Evolutionary conservation across 2,113 vertebrate genomes (phyloP), one percentile per base, ranked within the genome.

Genomic region (Elanus axillaris): DNA sequence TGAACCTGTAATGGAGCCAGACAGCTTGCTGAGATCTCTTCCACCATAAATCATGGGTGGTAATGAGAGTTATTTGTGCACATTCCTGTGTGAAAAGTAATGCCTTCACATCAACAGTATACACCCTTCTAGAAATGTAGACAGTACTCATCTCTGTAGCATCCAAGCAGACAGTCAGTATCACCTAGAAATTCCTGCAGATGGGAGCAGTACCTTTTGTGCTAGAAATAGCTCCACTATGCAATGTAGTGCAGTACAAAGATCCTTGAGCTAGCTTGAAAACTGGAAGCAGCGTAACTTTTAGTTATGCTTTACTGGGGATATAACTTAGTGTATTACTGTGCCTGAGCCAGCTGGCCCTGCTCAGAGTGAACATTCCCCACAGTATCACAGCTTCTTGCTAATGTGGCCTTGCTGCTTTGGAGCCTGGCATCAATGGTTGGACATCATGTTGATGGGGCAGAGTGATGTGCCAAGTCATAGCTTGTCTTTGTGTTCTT

Each of bases 21-120:
- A 59, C 34, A 77, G 43, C 88, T 85, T 67, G 38, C 40, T 90
- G 85, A 69, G 76, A 73, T 60, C 48, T 73, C 75, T 76, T 90
- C 63, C 32, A 50, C 22, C 22, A 60, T 59, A 72, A 60, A 56
- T 75, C 45, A 59, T 52, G 53, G 9, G 42, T 38, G 34, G 53
- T 48, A 75, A 64, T 48, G 45, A 32, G 48, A 85, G 45, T 79
- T 91, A 64, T 40, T 80, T 82, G 53, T 76, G 50, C 63, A 53
- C 59, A 19, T 80, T 75, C 53, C 48, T 79, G 43, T 50, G 38
- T 63, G 48, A 26, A 40, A 55, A 90, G 25, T 73, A 74, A 20
- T 55, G 53, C 48, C 43, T 94, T 78, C 19, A 21, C 7, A 32
- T 88, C 60, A 55, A 10, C 60, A 63, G 21, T 17, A 3, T 66